These are phyloP conservation scores for Teinopalpus imperialis DNA, from an alignment of 2,888 invertebrate genomes.

Conservation along the genomic window DNA sequence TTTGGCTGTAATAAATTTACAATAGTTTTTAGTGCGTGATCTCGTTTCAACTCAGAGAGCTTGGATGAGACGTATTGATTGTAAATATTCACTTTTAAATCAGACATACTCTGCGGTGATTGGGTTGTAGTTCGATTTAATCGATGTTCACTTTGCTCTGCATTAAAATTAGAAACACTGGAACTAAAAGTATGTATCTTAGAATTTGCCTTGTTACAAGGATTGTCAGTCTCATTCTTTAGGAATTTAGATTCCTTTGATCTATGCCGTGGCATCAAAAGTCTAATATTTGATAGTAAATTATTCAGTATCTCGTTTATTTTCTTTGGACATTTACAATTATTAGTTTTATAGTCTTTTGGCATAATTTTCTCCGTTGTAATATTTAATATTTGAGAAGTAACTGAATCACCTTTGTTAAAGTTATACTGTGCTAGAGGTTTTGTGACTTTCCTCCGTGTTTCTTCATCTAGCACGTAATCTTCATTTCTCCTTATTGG, in stretches of 20 bases:
- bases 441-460: constrained; percentile 22
- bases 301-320: constrained; percentile 41
- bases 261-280: constrained; percentile 37
- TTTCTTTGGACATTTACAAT: constrained; percentile 50
- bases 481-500: constrained; percentile 34
- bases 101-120: too few species aligned
- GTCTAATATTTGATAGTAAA: constrained; percentile 41
- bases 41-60: constrained; percentile 7
- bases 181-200: too few species aligned
- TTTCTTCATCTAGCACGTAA: constrained; percentile 28
- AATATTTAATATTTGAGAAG: not conserved
- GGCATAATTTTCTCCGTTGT: constrained; percentile 9
- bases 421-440: constrained; percentile 6
- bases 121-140: too few species aligned
- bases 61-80: constrained; percentile 9
- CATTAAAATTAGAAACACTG: too few species aligned
- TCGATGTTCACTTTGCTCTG: too few species aligned
- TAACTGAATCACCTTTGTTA: not conserved
- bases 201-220: too few species aligned
- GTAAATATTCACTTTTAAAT: constrained; percentile 1
- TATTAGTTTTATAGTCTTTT: constrained; percentile 18
- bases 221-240: constrained; percentile 1
- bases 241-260: constrained; percentile 9
- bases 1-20: constrained; percentile 17
- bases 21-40: constrained; percentile 11